Base-by-base conservation (phyloP, 1,140 invertebrate genomes). In the Alviniconcha marisindica region DNA sequence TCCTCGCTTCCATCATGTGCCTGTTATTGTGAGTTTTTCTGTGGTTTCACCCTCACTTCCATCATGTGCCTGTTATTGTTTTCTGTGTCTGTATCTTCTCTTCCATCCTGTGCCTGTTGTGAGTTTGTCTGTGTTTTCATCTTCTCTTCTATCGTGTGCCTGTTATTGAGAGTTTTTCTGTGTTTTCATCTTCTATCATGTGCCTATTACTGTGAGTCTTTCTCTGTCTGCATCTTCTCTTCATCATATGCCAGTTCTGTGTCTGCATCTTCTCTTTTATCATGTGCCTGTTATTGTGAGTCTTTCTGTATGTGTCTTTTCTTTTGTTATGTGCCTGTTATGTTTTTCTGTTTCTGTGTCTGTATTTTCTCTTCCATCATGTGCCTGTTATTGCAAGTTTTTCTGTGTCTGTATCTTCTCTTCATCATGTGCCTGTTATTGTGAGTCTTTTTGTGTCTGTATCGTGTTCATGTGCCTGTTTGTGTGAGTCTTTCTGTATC, bases 1-100 rank as follows among this genome's bases (percentile, higher is more conserved):
- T n/a, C n/a, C 96, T 18, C 94, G 96, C 86, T 95, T 95, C 90
- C 94, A 94, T 83, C 93, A 95, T 48, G 89, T 93, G 40, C 93
- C 94, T 74, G 89, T 94, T 40, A 90, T 94, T 82, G 92, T 94
- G 87, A 92, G 92, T 90, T 0, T 36, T 0, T 0, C 36, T 71
- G 12, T 5, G 14, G 21, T n/a, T n/a, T n/a, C n/a, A n/a, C n/a
- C n/a, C n/a, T n/a, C n/a, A n/a, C n/a, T n/a, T n/a, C n/a, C n/a
- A n/a, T n/a, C 51, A 14, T 54, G 51, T 54, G 51, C 24, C 51
- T 54, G 51, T 54, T 12, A 12, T 54, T 54, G 10, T 54, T 54
- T 12, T 24, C 12, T 54, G 51, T 54, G 24, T 54, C 51, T 54
- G n/a, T n/a, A n/a, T 12, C 24, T n/a, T n/a, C n/a, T n/a, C n/a